Evolutionary conservation across 2,888 invertebrate species (phyloP).

Genomic region (Myopa testacea): DNA sequence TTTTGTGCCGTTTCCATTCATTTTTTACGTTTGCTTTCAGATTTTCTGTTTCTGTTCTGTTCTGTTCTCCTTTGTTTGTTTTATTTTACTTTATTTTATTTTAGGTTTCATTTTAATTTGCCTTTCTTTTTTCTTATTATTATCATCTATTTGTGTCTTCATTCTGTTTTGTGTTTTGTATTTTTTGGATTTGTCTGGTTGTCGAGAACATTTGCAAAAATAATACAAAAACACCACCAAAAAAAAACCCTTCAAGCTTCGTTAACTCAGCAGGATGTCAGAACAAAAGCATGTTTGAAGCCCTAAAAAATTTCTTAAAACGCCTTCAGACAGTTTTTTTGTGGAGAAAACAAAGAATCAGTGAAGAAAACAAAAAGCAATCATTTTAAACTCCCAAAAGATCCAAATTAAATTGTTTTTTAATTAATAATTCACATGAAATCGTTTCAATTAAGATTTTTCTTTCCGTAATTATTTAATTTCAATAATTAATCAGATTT

Average conservation of each 20-base stretch:
- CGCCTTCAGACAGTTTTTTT: background rate
- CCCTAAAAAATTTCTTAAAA: background rate
- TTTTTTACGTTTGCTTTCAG: background rate
- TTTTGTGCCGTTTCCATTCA: background rate
- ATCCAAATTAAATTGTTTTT: background rate
- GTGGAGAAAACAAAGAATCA: background rate
- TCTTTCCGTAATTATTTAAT: no score
- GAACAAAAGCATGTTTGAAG: background rate
- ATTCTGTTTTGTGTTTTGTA: background rate
- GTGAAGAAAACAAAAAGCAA: background rate
- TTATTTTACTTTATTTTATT: background rate
- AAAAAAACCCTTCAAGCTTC: constrained; percentile 23
- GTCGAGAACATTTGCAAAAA: background rate
- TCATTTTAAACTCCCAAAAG: background rate
- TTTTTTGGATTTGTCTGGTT: background rate
- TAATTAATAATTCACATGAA: no score
- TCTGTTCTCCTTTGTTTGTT: background rate
- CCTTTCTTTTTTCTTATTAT: background rate
- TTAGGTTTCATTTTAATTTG: background rate
- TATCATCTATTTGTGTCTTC: background rate
- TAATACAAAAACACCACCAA: no score
- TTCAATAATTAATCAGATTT: no score
- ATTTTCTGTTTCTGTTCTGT: background rate
- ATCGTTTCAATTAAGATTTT: no score
- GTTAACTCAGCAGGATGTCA: constrained; percentile 29